These are phyloP conservation scores for Tachina grossa DNA, from an alignment of 2,888 invertebrate species.

Conservation along the genomic window DNA sequence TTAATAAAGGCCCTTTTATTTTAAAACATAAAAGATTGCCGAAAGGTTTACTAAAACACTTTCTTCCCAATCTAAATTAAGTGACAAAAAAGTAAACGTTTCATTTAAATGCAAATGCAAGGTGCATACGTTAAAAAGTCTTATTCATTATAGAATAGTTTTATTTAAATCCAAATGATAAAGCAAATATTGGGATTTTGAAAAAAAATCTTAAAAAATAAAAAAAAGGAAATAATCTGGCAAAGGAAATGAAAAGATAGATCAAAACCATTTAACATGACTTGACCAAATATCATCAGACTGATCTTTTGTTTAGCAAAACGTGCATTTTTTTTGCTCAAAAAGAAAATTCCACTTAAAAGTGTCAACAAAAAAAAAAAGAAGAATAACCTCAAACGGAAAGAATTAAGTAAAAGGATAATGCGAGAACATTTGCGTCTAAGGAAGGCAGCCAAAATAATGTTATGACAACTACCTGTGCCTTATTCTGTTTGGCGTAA, in stretches of 20 bases:
- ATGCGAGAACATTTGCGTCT: conserved; percentile 26
- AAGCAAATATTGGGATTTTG: conserved; percentile 52
- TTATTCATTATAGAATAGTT: conserved; percentile 24
- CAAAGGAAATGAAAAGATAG: conserved; percentile 6
- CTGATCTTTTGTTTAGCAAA: conserved; percentile 26
- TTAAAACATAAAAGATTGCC: too few species aligned
- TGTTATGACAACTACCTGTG: conserved; percentile 62
- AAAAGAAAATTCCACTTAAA: conserved; percentile 61
- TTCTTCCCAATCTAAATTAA: background rate
- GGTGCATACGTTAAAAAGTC: conserved; percentile 45
- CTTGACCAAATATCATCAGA: conserved; percentile 30
- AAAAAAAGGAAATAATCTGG: conserved; percentile 32
- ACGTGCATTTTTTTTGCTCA: conserved; percentile 18
- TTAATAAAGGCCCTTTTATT: too few species aligned
- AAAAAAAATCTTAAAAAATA: conserved; percentile 8
- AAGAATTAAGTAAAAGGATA: conserved; percentile 48
- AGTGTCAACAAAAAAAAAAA: conserved; percentile 35
- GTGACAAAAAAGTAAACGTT: background rate
- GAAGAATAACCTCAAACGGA: background rate
- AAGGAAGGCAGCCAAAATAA: conserved; percentile 31
- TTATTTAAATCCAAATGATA: conserved; percentile 38
- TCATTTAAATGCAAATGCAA: background rate
- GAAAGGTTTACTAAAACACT: background rate
- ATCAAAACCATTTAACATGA: conserved; percentile 47
- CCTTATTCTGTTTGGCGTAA: conserved; percentile 16